Percentiles rank a stretch among this genome's conserved stretches.
Conservation (phyloP, 2,888 invertebrate species). For the Drosophila ezoana region DNA sequence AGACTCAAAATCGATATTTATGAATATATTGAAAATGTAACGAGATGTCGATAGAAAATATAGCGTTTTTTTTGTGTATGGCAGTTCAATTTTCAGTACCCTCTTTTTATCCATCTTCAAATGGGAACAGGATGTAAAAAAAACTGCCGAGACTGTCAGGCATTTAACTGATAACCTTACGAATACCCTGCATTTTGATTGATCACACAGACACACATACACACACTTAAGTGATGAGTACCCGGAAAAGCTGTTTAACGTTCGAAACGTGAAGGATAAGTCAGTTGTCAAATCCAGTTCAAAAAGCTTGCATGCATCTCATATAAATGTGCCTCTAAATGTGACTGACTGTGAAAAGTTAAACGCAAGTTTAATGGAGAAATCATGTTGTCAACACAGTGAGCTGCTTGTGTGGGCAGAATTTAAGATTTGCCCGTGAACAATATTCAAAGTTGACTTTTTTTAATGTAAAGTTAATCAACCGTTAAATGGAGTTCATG, state of each 20-base stretch:
- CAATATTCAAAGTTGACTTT: constrained; percentile 5
- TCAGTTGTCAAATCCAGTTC: background rate
- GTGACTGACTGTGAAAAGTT: constrained; percentile 13
- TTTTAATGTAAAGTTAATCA: constrained; percentile 17
- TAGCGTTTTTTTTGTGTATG: too few relatives aligned
- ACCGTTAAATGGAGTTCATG: constrained; percentile 20
- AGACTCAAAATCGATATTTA: too few relatives aligned
- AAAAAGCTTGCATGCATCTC: background rate
- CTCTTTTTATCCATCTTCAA: background rate
- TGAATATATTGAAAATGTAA: too few relatives aligned
- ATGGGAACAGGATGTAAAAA: too few relatives aligned
- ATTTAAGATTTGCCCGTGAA: background rate
- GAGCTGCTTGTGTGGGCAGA: background rate
- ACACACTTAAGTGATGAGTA: background rate
- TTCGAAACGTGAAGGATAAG: background rate
- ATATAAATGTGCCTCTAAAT: background rate
- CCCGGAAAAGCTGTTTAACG: constrained; percentile 10
- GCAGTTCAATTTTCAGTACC: too few relatives aligned
- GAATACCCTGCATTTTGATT: constrained; percentile 59
- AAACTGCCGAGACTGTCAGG: constrained; percentile 7
- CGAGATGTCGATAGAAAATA: too few relatives aligned
- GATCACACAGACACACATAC: constrained; percentile 33
- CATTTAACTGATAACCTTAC: constrained; percentile 48
- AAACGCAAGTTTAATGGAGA: constrained; percentile 19
- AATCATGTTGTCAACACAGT: constrained; percentile 16